Evolutionary conservation across 1,140 invertebrate genomes (phyloP).

Genomic region (Elysia chlorotica): DNA sequence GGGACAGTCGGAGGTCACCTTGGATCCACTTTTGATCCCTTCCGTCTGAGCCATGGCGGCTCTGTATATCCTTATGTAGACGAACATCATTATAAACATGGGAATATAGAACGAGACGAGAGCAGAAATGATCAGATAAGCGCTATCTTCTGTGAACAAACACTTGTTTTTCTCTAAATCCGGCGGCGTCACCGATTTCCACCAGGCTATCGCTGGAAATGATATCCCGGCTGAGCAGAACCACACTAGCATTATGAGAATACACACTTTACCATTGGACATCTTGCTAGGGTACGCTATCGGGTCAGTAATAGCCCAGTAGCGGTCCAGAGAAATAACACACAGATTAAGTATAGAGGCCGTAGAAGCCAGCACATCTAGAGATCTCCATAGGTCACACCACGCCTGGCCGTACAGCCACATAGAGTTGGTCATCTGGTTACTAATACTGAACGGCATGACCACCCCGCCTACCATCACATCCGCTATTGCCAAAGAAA

Average conservation of each 20-base stretch:
- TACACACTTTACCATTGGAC: constrained; percentile 81
- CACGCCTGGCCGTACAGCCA: constrained; percentile 89
- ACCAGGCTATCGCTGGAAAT: constrained; percentile 93
- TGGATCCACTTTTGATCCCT: constrained; percentile 48
- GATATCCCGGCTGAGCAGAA: constrained; percentile 87
- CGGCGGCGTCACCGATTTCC: constrained; percentile 65
- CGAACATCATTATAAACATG: constrained; percentile 63
- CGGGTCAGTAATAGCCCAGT: constrained; percentile 92
- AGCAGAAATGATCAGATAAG: constrained; percentile 62
- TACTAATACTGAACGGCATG: constrained; percentile 94
- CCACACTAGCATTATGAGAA: constrained; percentile 94
- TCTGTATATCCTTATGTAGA: constrained; percentile 60
- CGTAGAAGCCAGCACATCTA: constrained; percentile 95
- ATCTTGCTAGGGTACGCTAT: constrained; percentile 96
- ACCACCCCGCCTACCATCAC: constrained; percentile 95
- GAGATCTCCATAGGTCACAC: constrained; percentile 96
- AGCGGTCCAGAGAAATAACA: constrained; percentile 81
- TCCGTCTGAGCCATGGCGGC: constrained; percentile 51
- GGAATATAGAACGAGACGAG: constrained; percentile 66
- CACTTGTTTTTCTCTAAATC: constrained; percentile 46
- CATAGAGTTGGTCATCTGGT: constrained; percentile 76
- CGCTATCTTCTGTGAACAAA: constrained; percentile 62
- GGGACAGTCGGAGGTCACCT: constrained; percentile 40
- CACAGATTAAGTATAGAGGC: constrained; percentile 96
- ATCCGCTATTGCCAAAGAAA: constrained; percentile 96